Evolutionary conservation across 1,140 invertebrate species (phyloP), one percentile per base, ranked within the genome.

Genomic region (Drosophila ohnishii): DNA sequence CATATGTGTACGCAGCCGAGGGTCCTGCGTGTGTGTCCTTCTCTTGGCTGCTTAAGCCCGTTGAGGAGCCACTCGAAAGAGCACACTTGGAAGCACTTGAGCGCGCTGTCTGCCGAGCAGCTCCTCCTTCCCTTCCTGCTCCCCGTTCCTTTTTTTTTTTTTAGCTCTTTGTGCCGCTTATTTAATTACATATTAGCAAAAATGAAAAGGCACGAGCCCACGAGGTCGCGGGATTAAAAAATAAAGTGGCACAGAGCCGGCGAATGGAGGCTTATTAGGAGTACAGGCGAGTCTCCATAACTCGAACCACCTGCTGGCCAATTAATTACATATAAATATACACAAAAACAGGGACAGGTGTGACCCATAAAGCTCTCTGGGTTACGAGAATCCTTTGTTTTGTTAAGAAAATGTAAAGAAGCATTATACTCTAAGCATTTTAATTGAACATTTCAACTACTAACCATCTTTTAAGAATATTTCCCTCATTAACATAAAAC

Each of bases 131-230:
- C 69, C 6, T 19, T 13, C 19, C n/a, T 13, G 2, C 11, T 9
- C 5, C 50, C 13, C 45, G n/a, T 1, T 13, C 30, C 34, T 72
- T 79, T 80, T 19, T 19, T 19, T 19, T 62, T 44, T 58, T 78
- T 70, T 70, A 53, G 50, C 83, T 78, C 75, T 87, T 83, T 87
- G 67, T 87, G 80, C 72, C 84, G 84, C 80, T 83, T 79, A 87
- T 88, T 87, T 87, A 87, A 86, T 86, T 88, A 88, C 84, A 87
- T 83, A 87, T 88, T 87, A 87, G 84, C 80, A 88, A 75, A 80
- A 83, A 77, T 77, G 70, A 75, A 82, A 65, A 74, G 58, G 60
- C 69, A 69, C 58, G 55, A 65, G 73, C 50, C n/a, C 19, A 53
- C 40, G 39, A 65, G 70, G 47, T 61, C 75, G 51, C 45, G 35